Percentiles rank a stretch among this genome's conserved stretches.
Conservation (phyloP, 2,888 invertebrate species). For the Pterobdella sp. region DNA sequence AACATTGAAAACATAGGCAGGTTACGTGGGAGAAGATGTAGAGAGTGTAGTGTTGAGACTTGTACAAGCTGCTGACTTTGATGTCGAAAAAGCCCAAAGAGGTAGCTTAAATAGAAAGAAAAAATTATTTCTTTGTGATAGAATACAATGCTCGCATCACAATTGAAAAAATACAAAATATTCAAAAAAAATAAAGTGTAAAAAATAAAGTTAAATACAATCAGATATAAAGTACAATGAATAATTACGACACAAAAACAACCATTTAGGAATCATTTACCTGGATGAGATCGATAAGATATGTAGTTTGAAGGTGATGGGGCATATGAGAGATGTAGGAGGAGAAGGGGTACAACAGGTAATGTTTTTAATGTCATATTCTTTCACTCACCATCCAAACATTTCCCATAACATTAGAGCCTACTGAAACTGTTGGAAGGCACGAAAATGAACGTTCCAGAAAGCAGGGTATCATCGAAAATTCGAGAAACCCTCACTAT, state of each 20-base stretch:
- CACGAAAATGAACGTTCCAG: constrained; percentile 92
- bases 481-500: constrained; percentile 88
- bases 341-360: constrained; percentile 87
- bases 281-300: constrained; percentile 98
- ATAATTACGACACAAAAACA: neutral
- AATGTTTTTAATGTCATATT: too few relatives aligned
- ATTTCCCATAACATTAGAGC: constrained; percentile 41
- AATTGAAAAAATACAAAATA: neutral
- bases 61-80: constrained; percentile 87
- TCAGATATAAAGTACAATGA: too few relatives aligned
- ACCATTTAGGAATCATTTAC: constrained; percentile 75
- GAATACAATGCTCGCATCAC: too few relatives aligned
- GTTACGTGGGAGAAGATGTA: constrained; percentile 97
- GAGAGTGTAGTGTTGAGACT: constrained; percentile 94
- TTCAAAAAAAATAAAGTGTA: neutral
- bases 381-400: too few relatives aligned
- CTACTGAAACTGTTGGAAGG: constrained; percentile 81
- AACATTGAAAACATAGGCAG: constrained; percentile 40
- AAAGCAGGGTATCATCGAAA: constrained; percentile 82
- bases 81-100: constrained; percentile 92
- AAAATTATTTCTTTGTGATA: too few relatives aligned
- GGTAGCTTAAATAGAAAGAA: constrained; percentile 46
- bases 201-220: too few relatives aligned
- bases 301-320: constrained; percentile 86
- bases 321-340: constrained; percentile 88